phyloP scores from a whole-genome alignment of 1,140 invertebrate genomes.

The Ptiloglossa arizonensis region DNA sequence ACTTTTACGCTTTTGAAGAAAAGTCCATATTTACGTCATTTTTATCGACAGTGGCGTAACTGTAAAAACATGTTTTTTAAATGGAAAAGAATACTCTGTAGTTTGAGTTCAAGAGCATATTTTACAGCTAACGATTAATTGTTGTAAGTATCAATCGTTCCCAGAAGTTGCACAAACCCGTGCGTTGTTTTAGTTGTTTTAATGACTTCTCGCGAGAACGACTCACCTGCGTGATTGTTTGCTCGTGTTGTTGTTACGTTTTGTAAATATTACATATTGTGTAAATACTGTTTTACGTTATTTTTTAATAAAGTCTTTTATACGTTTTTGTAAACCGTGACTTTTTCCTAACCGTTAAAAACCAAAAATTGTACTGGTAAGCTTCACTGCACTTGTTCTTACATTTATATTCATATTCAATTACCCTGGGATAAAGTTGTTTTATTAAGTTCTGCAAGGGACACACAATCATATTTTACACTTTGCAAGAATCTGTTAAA shows the following conservation, averaged over 20 bases:
- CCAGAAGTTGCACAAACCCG: too few relatives aligned
- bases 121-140: not conserved
- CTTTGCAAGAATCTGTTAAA: too few relatives aligned
- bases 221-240: constrained; percentile 24
- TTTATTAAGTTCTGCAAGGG: too few relatives aligned
- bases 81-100: not conserved
- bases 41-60: too few relatives aligned
- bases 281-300: constrained; percentile 55
- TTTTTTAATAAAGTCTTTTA: constrained; percentile 55
- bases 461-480: too few relatives aligned
- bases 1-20: not conserved
- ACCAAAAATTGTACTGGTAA: too few relatives aligned
- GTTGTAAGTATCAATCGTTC: not conserved
- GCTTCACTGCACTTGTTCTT: too few relatives aligned
- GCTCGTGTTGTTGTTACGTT: constrained; percentile 27
- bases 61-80: not conserved
- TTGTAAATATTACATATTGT: constrained; percentile 55
- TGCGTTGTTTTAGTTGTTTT: not conserved
- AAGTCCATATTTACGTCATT: not conserved
- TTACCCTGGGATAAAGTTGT: too few relatives aligned
- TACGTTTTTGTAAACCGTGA: constrained; percentile 7
- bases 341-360: too few relatives aligned
- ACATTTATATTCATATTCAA: too few relatives aligned
- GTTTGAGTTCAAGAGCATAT: not conserved
- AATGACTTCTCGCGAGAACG: constrained; percentile 1